These are phyloP conservation scores for Lottia gigantea DNA, from an alignment of 2,888 invertebrate species.

Conservation along the genomic window DNA sequence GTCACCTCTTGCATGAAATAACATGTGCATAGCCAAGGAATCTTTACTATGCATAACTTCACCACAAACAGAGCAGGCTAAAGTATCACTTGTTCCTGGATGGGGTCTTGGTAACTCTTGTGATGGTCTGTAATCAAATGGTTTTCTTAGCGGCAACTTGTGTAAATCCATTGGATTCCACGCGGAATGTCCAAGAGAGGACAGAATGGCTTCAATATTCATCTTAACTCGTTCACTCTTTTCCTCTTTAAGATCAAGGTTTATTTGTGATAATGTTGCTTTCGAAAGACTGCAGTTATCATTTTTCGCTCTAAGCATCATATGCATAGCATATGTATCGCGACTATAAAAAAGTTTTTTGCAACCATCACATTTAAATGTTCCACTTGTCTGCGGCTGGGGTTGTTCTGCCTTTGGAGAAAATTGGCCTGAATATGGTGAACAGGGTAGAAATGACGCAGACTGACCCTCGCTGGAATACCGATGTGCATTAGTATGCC, in stretches of 20 bases:
- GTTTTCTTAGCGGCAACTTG: neutral
- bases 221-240: neutral
- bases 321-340: conserved; percentile 68
- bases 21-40: conserved; percentile 64
- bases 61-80: conserved; percentile 50
- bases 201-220: neutral
- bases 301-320: conserved; percentile 66
- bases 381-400: neutral
- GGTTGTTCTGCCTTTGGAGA: neutral
- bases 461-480: neutral
- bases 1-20: conserved; percentile 44
- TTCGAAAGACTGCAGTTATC: conserved; percentile 46
- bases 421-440: neutral
- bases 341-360: conserved; percentile 62
- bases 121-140: neutral
- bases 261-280: neutral
- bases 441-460: conserved; percentile 2
- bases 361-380: conserved; percentile 65
- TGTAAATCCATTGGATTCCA: conserved; percentile 11
- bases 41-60: conserved; percentile 56
- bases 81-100: conserved; percentile 14
- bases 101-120: neutral
- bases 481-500: conserved; percentile 22
- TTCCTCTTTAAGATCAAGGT: neutral
- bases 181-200: conserved; percentile 3